Base-by-base conservation (phyloP, 2,113 vertebrate species). In the Scomber scombrus region DNA sequence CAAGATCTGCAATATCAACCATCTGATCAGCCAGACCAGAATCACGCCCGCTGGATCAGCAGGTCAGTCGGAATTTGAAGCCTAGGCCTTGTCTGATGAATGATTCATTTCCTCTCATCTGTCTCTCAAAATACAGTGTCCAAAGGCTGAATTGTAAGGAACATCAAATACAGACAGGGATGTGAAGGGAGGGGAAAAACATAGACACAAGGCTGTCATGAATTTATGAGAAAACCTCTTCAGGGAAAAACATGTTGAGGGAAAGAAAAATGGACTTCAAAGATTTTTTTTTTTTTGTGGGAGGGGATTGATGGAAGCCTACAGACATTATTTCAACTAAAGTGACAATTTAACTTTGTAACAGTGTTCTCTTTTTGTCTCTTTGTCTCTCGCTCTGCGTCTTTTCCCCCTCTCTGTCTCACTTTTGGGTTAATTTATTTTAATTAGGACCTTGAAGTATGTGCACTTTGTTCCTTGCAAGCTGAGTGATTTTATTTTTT, bases 101-200 rank as follows among this genome's bases (percentile, higher is more conserved):
- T 85, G 81, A 91, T 90, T 91, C 66, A 89, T 92, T 87, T 91
- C 89, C 78, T 89, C 77, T 89, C 88, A 73, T 89, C 77, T 81
- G 82, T 81, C 84, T 81, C 78, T 86, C 74, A 84, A 83, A 89
- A 89, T 67, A 83, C 70, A 81, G 71, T 75, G 69, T 87, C 73
- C 83, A 89, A 68, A 75, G 90, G 78, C 81, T 43, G 63, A 54
- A 62, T 81, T 65, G 80, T 76, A 67, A 57, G 81, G 78, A 83
- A 88, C 75, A 80, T 90, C 84, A 89, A 87, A 88, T 79, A 81
- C 68, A 81, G 75, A 72, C 45, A 49, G 34, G 26, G 75, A 74
- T 85, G 71, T 29, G 83, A 80, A 66, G 67, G 49, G 64, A 69
- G 75, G 82, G 47, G 56, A 9, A 40, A 80, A 73, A 71, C 45